phyloP scores from a whole-genome alignment of 64 coral and sea anemone genomes.

The Hydrozoanthus tunicans region DNA sequence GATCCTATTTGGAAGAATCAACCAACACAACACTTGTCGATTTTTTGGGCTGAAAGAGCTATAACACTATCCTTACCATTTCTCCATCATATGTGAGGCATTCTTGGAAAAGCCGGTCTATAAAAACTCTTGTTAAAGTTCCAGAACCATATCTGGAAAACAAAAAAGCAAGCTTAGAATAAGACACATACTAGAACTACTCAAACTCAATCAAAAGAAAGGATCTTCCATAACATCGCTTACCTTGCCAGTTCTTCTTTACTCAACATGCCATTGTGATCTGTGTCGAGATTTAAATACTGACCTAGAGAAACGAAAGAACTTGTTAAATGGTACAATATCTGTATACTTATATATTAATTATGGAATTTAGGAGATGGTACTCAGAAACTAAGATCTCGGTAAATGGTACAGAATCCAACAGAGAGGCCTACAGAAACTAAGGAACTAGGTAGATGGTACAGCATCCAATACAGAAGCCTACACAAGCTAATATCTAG shows the following conservation, averaged over 20 bases:
- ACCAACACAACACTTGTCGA: too few relatives aligned
- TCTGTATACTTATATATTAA: too few relatives aligned
- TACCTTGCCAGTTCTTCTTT: conserved; percentile 97
- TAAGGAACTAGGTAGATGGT: too few relatives aligned
- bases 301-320: conserved; percentile 66
- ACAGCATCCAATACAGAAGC: too few relatives aligned
- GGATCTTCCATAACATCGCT: neutral
- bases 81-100: conserved; percentile 99
- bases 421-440: too few relatives aligned
- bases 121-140: conserved; percentile 94
- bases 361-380: too few relatives aligned
- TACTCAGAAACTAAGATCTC: too few relatives aligned
- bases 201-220: neutral
- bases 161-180: neutral
- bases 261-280: conserved; percentile 99
- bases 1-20: too few relatives aligned
- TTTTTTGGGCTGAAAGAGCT: neutral
- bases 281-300: conserved; percentile 97
- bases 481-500: too few relatives aligned
- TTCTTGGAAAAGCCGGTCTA: conserved; percentile 97
- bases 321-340: neutral
- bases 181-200: neutral
- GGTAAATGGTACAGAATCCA: too few relatives aligned
- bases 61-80: conserved; percentile 68
- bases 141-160: conserved; percentile 90